phyloP scores from a whole-genome alignment of 2,888 invertebrate genomes.

The Synanthedon vespiformis region DNA sequence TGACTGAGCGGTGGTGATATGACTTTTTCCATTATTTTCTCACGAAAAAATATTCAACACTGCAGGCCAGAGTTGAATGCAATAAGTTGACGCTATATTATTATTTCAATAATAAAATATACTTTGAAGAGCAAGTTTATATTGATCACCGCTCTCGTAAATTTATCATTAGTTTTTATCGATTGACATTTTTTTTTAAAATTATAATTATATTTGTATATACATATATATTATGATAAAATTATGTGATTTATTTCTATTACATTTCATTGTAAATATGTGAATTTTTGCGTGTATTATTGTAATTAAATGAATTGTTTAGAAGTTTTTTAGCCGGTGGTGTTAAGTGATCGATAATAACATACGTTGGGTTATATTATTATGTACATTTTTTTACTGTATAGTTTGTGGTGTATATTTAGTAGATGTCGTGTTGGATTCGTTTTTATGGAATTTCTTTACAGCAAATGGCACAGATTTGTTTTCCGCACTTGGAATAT shows the following conservation, averaged over 20 bases:
- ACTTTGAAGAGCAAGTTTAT: no score
- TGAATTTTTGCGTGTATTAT: conserved; percentile 47
- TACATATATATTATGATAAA: no score
- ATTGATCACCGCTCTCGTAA: no score
- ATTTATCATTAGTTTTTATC: conserved; percentile 1
- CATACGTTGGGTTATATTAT: conserved; percentile 35
- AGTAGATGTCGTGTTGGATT: conserved; percentile 34
- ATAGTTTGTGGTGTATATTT: conserved; percentile 42
- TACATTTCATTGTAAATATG: conserved; percentile 56
- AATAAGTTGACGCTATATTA: no score
- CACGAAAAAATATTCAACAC: no score
- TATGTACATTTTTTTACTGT: conserved; percentile 46
- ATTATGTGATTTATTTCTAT: conserved; percentile 55
- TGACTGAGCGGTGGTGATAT: no score
- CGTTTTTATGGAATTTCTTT: conserved; percentile 23
- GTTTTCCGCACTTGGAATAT: conserved; percentile 28
- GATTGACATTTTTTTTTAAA: conserved; percentile 14
- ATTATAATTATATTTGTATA: conserved; percentile 12
- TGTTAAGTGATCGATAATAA: conserved; percentile 46
- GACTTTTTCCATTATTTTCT: no score
- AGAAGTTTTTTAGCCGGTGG: conserved; percentile 29
- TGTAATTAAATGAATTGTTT: conserved; percentile 37
- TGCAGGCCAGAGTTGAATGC: no score
- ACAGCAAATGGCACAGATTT: conserved; percentile 20
- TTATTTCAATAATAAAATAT: no score